Evolutionary conservation across 2,113 vertebrate species (phyloP), one percentile per base, ranked within the genome.

Genomic region (Aptenodytes forsteri): DNA sequence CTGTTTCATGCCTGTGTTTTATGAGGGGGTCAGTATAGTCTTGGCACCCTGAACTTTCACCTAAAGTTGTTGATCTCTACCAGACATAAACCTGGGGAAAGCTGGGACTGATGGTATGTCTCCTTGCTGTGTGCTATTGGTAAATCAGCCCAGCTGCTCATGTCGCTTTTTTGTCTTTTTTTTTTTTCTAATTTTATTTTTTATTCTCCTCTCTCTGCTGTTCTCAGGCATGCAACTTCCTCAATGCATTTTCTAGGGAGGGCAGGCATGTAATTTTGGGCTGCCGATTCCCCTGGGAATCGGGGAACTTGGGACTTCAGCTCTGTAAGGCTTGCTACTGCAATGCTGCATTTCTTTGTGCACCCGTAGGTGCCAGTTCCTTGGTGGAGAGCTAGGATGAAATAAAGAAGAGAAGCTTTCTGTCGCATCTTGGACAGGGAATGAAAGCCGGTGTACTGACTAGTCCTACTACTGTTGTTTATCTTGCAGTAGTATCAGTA

Each of bases 201-300:
- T 29, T 11, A 25, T 36, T 40, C 3, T 3, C 8, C 3, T 5
- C 3, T 14, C 12, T 15, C 32, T 47, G 52, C 78, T 73, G 0
- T 88, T 83, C 30, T 59, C 27, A 16, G 50, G 16, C 14, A 38
- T 14, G 9, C 14, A 25, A 1, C 15, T 59, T 65, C 58, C 42
- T 61, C 23, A 9, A 5, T 61, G 46, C 15, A 9, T 70, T 85
- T 89, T 75, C 5, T 14, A 66, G 61, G 22, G 11, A 66, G 12
- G 67, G 13, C 20, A 49, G 27, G 27, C 13, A 11, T 0, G 1
- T 38, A 14, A 72, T 56, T 93, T 69, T 86, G 66, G 62, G 46
- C 36, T 90, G 21, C 18, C 1, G 0, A 6, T 47, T 88, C 30
- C 34, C 11, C 23, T 56, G 49, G 50, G 62, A 89, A 46, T 26